Percentiles rank a stretch among this genome's conserved stretches.
Evolutionary conservation across 2,797 vertebrate species (phyloP).

Genomic region (Sebastes itinus): DNA sequence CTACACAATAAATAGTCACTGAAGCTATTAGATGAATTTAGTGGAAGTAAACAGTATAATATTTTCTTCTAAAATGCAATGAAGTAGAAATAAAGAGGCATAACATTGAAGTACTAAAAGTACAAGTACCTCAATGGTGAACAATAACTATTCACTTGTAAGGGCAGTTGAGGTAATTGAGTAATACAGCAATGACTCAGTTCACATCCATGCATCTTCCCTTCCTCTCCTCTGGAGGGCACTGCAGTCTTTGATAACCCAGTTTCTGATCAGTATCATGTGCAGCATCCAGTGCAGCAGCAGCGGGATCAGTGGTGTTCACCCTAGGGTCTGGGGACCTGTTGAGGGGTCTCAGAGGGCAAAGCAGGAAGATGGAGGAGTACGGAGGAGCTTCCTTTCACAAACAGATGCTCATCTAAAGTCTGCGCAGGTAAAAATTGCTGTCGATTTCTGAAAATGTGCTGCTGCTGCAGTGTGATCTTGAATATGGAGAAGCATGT

Average conservation of each 20-base stretch:
- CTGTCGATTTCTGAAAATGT: neutral
- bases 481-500: neutral
- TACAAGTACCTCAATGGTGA: neutral
- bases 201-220: neutral
- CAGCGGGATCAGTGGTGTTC: constrained; percentile 8
- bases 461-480: neutral
- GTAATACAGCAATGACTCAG: neutral
- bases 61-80: neutral
- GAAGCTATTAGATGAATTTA: neutral
- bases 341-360: neutral
- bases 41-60: neutral
- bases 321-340: neutral
- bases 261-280: neutral
- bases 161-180: neutral
- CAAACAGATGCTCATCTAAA: neutral
- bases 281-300: neutral
- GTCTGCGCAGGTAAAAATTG: neutral
- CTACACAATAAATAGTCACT: neutral
- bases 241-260: constrained; percentile 15
- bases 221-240: constrained; percentile 42
- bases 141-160: neutral
- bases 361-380: neutral
- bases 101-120: neutral
- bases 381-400: neutral
- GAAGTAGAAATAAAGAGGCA: neutral